Evolutionary conservation across 2,888 invertebrate genomes (phyloP), one percentile per base, ranked within the genome.

Genomic region (Lacanobia oleracea): DNA sequence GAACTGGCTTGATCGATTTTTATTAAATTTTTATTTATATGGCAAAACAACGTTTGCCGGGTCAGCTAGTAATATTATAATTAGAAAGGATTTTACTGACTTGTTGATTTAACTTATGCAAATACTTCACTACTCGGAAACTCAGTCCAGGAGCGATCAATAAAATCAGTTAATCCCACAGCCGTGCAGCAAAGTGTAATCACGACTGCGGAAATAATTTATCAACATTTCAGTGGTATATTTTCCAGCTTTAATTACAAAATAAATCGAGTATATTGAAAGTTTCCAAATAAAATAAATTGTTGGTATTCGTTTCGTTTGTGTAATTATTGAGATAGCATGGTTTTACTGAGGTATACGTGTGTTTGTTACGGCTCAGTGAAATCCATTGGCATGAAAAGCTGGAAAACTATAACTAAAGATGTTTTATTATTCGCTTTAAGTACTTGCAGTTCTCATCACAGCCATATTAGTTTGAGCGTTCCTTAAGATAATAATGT

Each of bases 191-290:
- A 14, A 68, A 54, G 45, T 45, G 53, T 14, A 54, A 1, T 23
- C 18, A 69, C 21, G 21, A 0, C 5, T 18, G 5, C 14, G 40
- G 21, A 43, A 69, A 53, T 68, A 21, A 68, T 21, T 18, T 14
- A 33, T 45, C 10, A 37, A 69, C 14, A 54, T 68, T 21, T 68
- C 27, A 21, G 43, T 65, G 23, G n/a, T n/a, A n/a, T 23, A 10
- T 59, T n/a, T 21, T 62, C 7, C 37, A 16, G 37, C 10, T 65
- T 50, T 50, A 64, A 65, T 67, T 23, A 23, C 27, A 12, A 27
- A 67, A 51, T 4, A 23, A 6, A 21, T 48, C 14, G 10, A 10
- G 12, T 51, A n/a, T 27, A 50, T 8, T 16, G 37, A 37, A n/a
- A 50, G 2, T 16, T 33, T 33, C 21, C 5, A 8, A 37, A 67